Evolutionary conservation across 2,888 invertebrate genomes (phyloP).

Genomic region (Andrena minutula): DNA sequence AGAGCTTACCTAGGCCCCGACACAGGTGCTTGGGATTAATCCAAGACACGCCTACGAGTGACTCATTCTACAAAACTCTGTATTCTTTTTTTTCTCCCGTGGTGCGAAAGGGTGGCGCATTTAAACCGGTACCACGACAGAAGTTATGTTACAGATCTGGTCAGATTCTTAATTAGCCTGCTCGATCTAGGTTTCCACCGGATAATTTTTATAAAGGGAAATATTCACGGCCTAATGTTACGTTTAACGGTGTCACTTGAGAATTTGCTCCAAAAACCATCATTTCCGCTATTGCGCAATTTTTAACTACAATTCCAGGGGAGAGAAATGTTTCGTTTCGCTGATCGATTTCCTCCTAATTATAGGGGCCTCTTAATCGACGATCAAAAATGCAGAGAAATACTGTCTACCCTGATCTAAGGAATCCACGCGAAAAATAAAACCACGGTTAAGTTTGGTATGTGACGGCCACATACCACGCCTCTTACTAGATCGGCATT

Average conservation of each 20-base stretch:
- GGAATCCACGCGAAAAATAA: constrained; percentile 56
- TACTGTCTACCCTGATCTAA: constrained; percentile 10
- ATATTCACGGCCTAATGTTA: background rate
- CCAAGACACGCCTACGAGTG: constrained; percentile 69
- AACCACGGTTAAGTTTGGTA: constrained; percentile 68
- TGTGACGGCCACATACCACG: constrained; percentile 75
- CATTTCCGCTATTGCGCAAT: background rate
- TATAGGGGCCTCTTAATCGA: background rate
- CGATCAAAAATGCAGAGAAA: constrained; percentile 39
- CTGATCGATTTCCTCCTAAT: background rate
- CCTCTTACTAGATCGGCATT: constrained; percentile 78
- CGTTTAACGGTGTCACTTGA: background rate
- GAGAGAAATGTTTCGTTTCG: background rate
- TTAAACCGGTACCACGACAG: constrained; percentile 30
- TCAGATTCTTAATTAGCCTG: constrained; percentile 19
- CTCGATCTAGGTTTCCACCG: background rate
- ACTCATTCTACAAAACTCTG: constrained; percentile 66
- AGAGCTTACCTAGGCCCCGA: constrained; percentile 45
- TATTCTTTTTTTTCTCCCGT: constrained; percentile 45
- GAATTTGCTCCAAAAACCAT: too few relatives aligned
- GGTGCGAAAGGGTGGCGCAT: constrained; percentile 46
- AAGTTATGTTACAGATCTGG: constrained; percentile 12
- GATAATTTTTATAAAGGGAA: background rate
- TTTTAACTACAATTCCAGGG: background rate
- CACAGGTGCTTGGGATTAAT: constrained; percentile 69